Conservation (phyloP, 2,888 invertebrate genomes). For the Tromatobia lineatoria region DNA sequence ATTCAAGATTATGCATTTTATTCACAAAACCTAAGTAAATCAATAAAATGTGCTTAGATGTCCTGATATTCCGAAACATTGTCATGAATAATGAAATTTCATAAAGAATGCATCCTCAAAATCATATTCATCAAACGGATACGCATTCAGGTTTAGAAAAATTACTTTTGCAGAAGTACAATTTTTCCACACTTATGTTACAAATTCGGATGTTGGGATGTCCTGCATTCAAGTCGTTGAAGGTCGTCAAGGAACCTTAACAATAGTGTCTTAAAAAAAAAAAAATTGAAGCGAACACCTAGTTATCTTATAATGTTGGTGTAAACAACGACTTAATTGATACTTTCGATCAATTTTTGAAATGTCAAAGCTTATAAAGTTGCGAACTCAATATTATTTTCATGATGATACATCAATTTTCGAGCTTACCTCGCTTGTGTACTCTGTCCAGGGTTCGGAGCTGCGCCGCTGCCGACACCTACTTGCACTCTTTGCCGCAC, state of each 20-base stretch:
- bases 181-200: too few relatives aligned
- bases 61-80: not conserved
- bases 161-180: too few relatives aligned
- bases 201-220: too few relatives aligned
- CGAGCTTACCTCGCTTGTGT: constrained; percentile 81
- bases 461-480: constrained; percentile 75
- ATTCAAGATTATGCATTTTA: not conserved
- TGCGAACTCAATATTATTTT: not conserved
- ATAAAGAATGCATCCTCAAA: too few relatives aligned
- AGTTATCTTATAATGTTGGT: too few relatives aligned
- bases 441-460: constrained; percentile 81
- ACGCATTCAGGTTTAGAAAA: too few relatives aligned
- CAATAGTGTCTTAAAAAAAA: too few relatives aligned
- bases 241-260: too few relatives aligned
- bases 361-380: not conserved
- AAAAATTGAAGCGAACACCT: too few relatives aligned
- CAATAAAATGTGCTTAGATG: not conserved
- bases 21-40: not conserved
- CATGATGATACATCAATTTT: not conserved
- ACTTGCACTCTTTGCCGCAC: constrained; percentile 71
- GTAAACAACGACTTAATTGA: not conserved
- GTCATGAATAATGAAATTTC: not conserved
- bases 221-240: too few relatives aligned
- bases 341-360: not conserved
- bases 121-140: too few relatives aligned